Evolutionary conservation across 2,888 invertebrate genomes (phyloP), one percentile per base, ranked within the genome.

Genomic region (Meiosimyza decipiens): DNA sequence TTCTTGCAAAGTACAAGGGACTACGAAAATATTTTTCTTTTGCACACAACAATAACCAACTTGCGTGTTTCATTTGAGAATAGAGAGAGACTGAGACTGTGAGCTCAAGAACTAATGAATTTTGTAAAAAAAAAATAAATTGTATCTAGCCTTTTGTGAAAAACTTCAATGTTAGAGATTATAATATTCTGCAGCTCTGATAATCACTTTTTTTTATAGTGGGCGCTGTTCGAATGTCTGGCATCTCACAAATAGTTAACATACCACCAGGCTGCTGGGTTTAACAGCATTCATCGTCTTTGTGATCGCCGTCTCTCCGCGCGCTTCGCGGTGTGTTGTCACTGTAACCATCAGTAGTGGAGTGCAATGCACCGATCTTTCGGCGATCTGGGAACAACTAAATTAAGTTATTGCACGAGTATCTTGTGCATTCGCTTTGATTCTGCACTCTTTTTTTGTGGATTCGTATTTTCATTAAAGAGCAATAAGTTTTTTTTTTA

Each of bases 191-290:
- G 16, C n/a, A 59, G 59, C 62, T 60, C 28, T 18, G 16, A 54
- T 22, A 64, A 57, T 57, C 72, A 75, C 67, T 13, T 3, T 1
- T 33, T 16, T 51, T 28, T n/a, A 18, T 55, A 47, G 64, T 69
- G 54, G 69, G 57, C 49, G 74, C 74, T 59, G 70, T 66, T 54
- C 52, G 71, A 73, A 69, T 75, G 77, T 75, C 75, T 77, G 77
- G 75, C 77, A 75, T 71, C 72, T 73, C 57, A 40, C 72, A 75
- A 69, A 79, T 80, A 75, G 75, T 77, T 81, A 81, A 81, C 78
- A 83, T 82, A 78, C 84, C 83, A 82, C 85, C 84, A 76, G 75
- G 81, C 78, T 78, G 77, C 75, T 28, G 28, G 2, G 72, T 57
- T 67, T 47, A 54, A 63, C 54, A 18, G 67, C 66, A 74, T 74